Conservation (phyloP, 2,797 vertebrate species). For the Hydrolagus colliei region DNA sequence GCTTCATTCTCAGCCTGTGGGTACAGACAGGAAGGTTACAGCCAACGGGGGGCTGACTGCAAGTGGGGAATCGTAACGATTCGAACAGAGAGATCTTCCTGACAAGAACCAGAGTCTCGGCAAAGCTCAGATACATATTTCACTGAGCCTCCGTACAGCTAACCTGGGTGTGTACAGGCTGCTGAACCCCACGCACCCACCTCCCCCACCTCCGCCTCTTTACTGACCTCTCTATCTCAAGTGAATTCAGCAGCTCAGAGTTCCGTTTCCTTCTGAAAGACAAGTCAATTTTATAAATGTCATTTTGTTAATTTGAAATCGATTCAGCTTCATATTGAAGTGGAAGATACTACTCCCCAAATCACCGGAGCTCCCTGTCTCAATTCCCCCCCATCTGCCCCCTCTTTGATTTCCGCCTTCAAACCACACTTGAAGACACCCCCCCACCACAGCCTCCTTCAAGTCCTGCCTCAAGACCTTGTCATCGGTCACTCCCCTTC, state of each 20-base stretch:
- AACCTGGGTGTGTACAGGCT: too few relatives aligned
- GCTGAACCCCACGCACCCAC: too few relatives aligned
- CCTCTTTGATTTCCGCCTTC: neutral
- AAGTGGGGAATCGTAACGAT: too few relatives aligned
- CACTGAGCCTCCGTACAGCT: too few relatives aligned
- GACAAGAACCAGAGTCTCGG: neutral
- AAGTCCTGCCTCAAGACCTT: too few relatives aligned
- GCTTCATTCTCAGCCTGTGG: constrained; percentile 81
- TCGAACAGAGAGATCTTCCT: neutral
- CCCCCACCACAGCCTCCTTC: too few relatives aligned
- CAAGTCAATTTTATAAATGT: neutral
- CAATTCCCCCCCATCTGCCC: neutral
- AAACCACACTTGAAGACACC: neutral
- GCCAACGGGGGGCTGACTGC: neutral
- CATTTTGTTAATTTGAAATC: neutral
- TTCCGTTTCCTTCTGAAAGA: constrained; percentile 73
- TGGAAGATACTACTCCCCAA: too few relatives aligned
- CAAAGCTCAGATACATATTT: too few relatives aligned
- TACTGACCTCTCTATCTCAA: constrained; percentile 83
- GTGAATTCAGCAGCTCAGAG: constrained; percentile 74
- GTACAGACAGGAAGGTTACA: neutral
- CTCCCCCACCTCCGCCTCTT: constrained; percentile 8
- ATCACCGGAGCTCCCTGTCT: neutral
- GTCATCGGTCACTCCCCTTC: neutral
- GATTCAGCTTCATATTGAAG: neutral